phyloP scores from a whole-genome alignment of 2,113 vertebrate species.

The Atractosteus spatula region DNA sequence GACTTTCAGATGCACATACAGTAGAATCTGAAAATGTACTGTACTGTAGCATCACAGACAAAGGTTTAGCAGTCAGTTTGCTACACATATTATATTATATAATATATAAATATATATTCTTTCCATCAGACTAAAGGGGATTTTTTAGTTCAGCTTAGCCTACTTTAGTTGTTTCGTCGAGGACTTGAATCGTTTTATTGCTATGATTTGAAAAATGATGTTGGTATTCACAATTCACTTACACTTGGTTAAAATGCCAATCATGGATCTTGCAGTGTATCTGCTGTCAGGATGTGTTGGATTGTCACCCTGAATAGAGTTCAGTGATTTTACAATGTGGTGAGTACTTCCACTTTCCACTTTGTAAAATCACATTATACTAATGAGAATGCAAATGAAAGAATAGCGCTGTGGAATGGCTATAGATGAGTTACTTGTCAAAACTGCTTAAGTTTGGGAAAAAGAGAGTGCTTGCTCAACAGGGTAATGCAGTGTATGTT shows the following conservation, averaged over 20 bases:
- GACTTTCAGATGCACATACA: too few relatives aligned
- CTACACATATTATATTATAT: background rate
- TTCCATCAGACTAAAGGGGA: constrained; percentile 48
- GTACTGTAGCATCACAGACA: background rate
- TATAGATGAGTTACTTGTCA: constrained; percentile 77
- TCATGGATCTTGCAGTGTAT: constrained; percentile 64
- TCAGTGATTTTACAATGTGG: constrained; percentile 40
- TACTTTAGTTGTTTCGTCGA: constrained; percentile 53
- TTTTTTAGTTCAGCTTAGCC: constrained; percentile 51
- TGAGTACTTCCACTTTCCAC: constrained; percentile 56
- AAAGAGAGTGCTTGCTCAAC: constrained; percentile 32
- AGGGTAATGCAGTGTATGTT: constrained; percentile 36
- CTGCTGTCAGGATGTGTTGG: constrained; percentile 56
- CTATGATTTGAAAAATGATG: constrained; percentile 63
- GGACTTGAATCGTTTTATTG: constrained; percentile 56
- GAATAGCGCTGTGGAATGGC: constrained; percentile 75
- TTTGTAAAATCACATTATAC: constrained; percentile 73
- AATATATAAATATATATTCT: constrained; percentile 21
- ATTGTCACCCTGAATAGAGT: constrained; percentile 58
- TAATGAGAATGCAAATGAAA: constrained; percentile 87
- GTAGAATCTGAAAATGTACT: too few relatives aligned
- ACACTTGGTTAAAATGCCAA: constrained; percentile 59
- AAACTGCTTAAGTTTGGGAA: constrained; percentile 66
- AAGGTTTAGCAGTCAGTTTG: constrained; percentile 7
- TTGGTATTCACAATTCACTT: constrained; percentile 63